phyloP scores from a whole-genome alignment of 2,888 invertebrate species.

The Drosophila lutescens region DNA sequence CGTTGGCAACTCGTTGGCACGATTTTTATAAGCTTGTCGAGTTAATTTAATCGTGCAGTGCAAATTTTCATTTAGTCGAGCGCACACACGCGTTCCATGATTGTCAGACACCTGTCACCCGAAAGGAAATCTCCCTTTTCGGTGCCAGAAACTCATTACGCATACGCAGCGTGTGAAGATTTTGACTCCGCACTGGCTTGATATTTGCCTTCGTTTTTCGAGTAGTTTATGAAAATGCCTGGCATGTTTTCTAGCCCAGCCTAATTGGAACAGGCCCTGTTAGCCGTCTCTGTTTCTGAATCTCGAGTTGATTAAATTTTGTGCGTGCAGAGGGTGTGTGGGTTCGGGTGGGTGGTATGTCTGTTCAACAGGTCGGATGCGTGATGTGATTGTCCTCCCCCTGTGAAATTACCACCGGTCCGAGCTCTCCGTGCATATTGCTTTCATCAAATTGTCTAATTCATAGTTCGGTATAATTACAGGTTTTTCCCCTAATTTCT shows the following conservation, averaged over 20 bases:
- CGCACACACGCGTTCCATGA: conserved; percentile 25
- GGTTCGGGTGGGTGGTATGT: not conserved
- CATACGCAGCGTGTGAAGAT: conserved; percentile 37
- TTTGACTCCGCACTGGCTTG: conserved; percentile 5
- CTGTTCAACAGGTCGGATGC: conserved; percentile 61
- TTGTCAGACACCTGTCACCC: conserved; percentile 59
- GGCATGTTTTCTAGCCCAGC: conserved; percentile 28
- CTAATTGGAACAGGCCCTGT: conserved; percentile 53
- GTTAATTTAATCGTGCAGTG: conserved; percentile 68
- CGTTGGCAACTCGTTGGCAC: conserved; percentile 68
- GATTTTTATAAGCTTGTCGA: conserved; percentile 67
- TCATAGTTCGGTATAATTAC: conserved; percentile 3
- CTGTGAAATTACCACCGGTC: conserved; percentile 33
- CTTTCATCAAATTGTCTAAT: conserved; percentile 18
- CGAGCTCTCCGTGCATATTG: conserved; percentile 1
- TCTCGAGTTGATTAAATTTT: conserved; percentile 61
- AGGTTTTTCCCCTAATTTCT: not conserved
- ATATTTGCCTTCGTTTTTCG: conserved; percentile 19
- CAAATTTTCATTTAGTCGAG: conserved; percentile 65
- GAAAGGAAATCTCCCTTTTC: conserved; percentile 24
- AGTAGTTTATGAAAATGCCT: conserved; percentile 48
- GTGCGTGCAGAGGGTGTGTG: not conserved
- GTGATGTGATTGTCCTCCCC: conserved; percentile 20
- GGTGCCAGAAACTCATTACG: conserved; percentile 38
- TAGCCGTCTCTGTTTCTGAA: conserved; percentile 12